phyloP scores from a whole-genome alignment of 1,140 invertebrate species.

The Grapholita molesta region DNA sequence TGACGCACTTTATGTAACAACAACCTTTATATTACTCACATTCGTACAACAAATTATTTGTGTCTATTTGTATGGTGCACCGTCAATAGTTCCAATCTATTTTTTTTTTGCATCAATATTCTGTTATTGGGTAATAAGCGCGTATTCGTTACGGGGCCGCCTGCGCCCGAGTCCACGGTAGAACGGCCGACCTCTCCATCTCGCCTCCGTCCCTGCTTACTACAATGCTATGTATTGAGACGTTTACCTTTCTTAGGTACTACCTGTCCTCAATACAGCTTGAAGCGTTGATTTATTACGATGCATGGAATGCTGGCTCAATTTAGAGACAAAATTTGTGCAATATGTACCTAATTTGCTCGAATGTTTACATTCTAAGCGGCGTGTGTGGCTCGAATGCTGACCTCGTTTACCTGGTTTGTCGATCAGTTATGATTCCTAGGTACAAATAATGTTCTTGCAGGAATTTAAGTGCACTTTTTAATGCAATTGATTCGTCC shows the following conservation, averaged over 20 bases:
- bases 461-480: background rate
- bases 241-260: conserved; percentile 73
- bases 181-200: conserved; percentile 69
- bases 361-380: conserved; percentile 29
- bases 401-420: conserved; percentile 29
- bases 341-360: conserved; percentile 54
- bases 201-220: conserved; percentile 52
- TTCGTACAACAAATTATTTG: too few relatives aligned
- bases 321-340: conserved; percentile 68
- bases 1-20: too few relatives aligned
- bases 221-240: conserved; percentile 60
- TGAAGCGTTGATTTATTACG: conserved; percentile 68
- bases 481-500: background rate
- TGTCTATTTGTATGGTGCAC: background rate
- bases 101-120: conserved; percentile 28
- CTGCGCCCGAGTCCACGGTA: conserved; percentile 26
- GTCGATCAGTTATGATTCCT: conserved; percentile 24
- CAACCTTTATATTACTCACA: too few relatives aligned
- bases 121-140: conserved; percentile 55
- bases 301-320: conserved; percentile 62
- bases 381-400: conserved; percentile 7
- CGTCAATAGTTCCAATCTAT: background rate
- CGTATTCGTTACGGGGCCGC: conserved; percentile 62
- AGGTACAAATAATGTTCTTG: background rate
- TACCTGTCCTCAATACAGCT: conserved; percentile 71